Conservation (phyloP, 2,113 vertebrate genomes). For the Triplophysa dalaica region DNA sequence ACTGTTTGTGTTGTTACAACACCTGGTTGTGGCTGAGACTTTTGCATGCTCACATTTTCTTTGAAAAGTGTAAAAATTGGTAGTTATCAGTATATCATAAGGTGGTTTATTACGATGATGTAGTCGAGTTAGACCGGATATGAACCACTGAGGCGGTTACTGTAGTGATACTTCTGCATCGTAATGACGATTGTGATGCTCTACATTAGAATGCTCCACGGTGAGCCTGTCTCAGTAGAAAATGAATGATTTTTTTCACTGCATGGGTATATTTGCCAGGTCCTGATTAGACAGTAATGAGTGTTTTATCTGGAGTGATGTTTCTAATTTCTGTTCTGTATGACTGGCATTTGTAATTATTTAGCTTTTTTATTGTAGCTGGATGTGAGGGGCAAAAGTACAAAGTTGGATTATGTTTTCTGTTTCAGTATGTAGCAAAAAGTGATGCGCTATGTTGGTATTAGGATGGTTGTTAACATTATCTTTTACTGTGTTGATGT, state of each 20-base stretch:
- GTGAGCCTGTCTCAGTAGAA: conserved; percentile 25
- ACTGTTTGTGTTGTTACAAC: too few relatives aligned
- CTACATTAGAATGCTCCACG: conserved; percentile 43
- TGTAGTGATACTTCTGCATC: conserved; percentile 26
- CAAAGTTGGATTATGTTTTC: not conserved
- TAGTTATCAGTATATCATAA: too few relatives aligned
- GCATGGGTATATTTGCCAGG: conserved; percentile 26
- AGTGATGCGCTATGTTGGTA: not conserved
- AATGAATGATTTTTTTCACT: conserved; percentile 30
- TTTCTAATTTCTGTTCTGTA: conserved; percentile 5
- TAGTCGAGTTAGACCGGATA: too few relatives aligned
- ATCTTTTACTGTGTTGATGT: too few relatives aligned
- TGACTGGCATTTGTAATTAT: not conserved
- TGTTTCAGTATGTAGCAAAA: not conserved
- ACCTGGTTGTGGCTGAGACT: not conserved
- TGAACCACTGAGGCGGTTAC: not conserved
- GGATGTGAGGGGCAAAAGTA: not conserved
- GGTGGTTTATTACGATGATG: too few relatives aligned
- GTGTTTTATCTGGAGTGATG: not conserved
- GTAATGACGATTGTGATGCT: conserved; percentile 39
- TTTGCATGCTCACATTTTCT: too few relatives aligned
- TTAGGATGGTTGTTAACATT: too few relatives aligned
- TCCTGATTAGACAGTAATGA: conserved; percentile 17
- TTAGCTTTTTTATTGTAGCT: not conserved
- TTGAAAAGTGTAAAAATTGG: too few relatives aligned